These are phyloP conservation scores for western clawed frog (Xenopus tropicalis) DNA, from an alignment of 2,113 vertebrate species.

Conservation along the genomic window DNA sequence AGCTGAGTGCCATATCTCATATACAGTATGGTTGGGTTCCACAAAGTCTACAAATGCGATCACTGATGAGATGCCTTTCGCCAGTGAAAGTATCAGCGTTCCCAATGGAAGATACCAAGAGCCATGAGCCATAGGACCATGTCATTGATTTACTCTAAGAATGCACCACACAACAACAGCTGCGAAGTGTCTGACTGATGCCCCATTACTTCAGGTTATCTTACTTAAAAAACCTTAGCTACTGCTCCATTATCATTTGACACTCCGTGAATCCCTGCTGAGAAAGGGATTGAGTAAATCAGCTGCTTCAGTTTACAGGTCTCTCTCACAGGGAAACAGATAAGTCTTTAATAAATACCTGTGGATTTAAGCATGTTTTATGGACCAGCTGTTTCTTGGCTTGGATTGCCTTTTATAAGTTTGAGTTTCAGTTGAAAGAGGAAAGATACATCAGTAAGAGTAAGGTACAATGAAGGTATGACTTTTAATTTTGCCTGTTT, in stretches of 20 bases:
- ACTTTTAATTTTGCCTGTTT: too few species aligned
- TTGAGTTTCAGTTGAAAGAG: neutral
- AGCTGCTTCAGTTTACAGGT: neutral
- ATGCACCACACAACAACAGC: conserved; percentile 16
- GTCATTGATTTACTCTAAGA: conserved; percentile 11
- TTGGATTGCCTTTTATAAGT: neutral
- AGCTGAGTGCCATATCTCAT: neutral
- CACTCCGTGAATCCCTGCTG: neutral
- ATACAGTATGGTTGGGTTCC: neutral
- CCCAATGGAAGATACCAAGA: neutral
- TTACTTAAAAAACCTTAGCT: neutral
- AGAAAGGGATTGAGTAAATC: neutral
- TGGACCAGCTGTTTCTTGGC: conserved; percentile 15
- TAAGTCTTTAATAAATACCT: conserved; percentile 7
- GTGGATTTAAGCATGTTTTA: conserved; percentile 4
- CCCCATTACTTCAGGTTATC: conserved; percentile 17
- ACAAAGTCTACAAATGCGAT: neutral
- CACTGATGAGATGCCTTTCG: neutral
- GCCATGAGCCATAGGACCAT: neutral
- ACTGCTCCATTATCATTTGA: conserved; percentile 17
- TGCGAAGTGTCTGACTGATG: conserved; percentile 8
- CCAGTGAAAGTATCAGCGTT: neutral
- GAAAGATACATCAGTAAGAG: too few species aligned
- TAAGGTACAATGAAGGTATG: too few species aligned
- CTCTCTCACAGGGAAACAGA: conserved; percentile 4